These are phyloP conservation scores for Drosophila pruinosa DNA, from an alignment of 1,140 invertebrate species.

Conservation along the genomic window DNA sequence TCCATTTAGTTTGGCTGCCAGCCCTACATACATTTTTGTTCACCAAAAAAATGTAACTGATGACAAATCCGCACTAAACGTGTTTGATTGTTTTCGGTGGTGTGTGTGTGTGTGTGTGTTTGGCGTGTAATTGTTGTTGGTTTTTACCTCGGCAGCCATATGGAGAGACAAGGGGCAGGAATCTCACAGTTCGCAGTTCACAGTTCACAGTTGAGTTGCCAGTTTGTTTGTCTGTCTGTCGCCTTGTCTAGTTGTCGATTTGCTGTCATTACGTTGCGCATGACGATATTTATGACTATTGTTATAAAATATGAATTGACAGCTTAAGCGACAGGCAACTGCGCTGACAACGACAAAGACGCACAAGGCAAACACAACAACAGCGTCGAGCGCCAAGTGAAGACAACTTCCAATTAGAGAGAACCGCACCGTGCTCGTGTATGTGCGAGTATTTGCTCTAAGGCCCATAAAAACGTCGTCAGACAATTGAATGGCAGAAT, in stretches of 20 bases:
- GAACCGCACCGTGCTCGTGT: neutral
- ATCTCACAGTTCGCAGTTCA: neutral
- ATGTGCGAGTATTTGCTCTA: conserved; percentile 34
- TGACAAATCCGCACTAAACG: conserved; percentile 78
- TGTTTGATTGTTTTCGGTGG: conserved; percentile 74
- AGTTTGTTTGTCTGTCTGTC: neutral
- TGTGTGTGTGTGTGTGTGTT: conserved; percentile 13
- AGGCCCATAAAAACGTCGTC: conserved; percentile 78
- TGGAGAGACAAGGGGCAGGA: neutral
- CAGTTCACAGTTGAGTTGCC: neutral
- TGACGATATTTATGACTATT: conserved; percentile 80
- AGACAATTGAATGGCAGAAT: conserved; percentile 80
- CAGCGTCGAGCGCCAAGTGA: conserved; percentile 25
- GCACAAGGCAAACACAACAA: neutral
- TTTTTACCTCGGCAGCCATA: conserved; percentile 12
- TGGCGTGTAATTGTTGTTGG: conserved; percentile 35
- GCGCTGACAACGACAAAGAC: conserved; percentile 30
- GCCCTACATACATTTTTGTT: conserved; percentile 1
- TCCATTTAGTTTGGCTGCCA: conserved; percentile 66
- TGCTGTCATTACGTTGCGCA: conserved; percentile 76
- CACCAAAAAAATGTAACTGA: conserved; percentile 41
- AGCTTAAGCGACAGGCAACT: conserved; percentile 55
- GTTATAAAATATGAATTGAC: conserved; percentile 81
- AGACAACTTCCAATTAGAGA: conserved; percentile 76
- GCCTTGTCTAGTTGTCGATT: conserved; percentile 45